These are phyloP conservation scores for Falco concolor DNA, from an alignment of 2,797 vertebrate genomes.

Conservation along the genomic window DNA sequence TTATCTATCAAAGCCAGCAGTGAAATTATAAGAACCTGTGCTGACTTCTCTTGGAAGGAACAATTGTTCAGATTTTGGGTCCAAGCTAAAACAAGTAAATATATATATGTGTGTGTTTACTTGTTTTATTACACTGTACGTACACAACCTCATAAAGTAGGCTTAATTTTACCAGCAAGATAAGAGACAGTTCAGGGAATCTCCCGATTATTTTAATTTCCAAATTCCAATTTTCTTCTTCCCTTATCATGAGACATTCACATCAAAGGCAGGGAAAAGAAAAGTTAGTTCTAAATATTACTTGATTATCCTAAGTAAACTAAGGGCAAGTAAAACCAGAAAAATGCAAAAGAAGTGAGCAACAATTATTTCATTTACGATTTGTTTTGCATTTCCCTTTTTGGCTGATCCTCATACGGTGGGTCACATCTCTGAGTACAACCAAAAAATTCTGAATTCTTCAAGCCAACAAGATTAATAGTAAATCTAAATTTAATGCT, in stretches of 20 bases:
- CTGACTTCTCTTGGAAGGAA: not conserved
- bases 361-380: not conserved
- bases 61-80: not conserved
- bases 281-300: not conserved
- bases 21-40: not conserved
- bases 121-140: no score
- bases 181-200: not conserved
- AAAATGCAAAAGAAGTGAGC: not conserved
- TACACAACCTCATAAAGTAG: not conserved
- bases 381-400: not conserved
- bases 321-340: not conserved
- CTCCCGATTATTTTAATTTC: not conserved
- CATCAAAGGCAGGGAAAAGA: not conserved
- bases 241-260: not conserved
- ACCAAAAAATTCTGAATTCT: not conserved
- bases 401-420: not conserved
- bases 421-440: not conserved
- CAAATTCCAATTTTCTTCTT: not conserved
- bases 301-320: not conserved
- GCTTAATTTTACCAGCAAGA: not conserved
- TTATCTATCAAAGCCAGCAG: not conserved
- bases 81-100: not conserved
- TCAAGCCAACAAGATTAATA: not conserved
- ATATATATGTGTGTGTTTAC: not conserved
- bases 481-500: not conserved